A percentile compares a stretch with the other conserved stretches of the same genome.
Evolutionary conservation across 2,888 invertebrate genomes (phyloP).

Genomic region (Theodoxus fluviatilis): DNA sequence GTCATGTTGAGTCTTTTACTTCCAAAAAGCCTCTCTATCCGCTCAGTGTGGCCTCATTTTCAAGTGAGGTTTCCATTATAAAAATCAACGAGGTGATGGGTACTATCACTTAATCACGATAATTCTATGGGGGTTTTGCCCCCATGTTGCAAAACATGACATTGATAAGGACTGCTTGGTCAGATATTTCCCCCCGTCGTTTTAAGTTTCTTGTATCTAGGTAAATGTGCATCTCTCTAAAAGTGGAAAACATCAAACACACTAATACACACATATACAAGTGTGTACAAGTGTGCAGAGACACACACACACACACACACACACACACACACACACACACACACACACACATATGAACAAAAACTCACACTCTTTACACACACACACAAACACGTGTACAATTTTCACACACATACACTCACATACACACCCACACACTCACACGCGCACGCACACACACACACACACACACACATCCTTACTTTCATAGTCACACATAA

Average conservation of each 20-base stretch:
- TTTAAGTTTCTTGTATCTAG: no score
- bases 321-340: constrained; percentile 3
- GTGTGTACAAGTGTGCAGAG: not conserved
- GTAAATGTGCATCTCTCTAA: not conserved
- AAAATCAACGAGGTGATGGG: no score
- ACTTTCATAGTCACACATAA: not conserved
- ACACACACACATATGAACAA: not conserved
- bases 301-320: constrained; percentile 2
- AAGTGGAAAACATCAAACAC: not conserved
- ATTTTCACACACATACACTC: not conserved
- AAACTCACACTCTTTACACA: not conserved
- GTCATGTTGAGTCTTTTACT: no score
- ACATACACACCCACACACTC: constrained; percentile 1
- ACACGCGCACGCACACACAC: not conserved
- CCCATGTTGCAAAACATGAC: no score
- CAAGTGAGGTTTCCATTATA: no score
- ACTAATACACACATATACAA: not conserved
- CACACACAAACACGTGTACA: not conserved
- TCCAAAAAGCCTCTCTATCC: no score
- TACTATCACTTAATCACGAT: no score
- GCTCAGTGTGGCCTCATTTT: no score
- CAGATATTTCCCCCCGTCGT: no score
- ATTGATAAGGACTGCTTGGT: no score
- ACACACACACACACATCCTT: not conserved
- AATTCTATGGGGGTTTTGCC: no score